Conservation (phyloP, 2,888 invertebrate species). For the Lasioglossum lativentre region DNA sequence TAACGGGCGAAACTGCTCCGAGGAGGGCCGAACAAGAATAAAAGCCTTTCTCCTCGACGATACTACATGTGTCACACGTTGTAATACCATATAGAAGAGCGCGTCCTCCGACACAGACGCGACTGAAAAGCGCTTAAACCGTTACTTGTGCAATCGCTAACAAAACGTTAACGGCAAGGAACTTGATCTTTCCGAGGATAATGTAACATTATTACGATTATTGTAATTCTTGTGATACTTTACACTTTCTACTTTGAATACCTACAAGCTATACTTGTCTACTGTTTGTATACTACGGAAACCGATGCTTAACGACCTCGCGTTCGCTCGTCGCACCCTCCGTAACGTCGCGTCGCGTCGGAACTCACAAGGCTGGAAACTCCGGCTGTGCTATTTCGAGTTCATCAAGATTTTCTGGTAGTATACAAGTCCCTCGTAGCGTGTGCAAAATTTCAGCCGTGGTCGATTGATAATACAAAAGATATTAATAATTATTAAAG, state of each 20-base stretch:
- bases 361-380: neutral
- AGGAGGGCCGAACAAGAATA: neutral
- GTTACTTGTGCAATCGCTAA: conserved; percentile 63
- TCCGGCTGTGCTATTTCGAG: neutral
- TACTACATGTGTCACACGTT: conserved; percentile 22
- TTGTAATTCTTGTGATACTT: conserved; percentile 83
- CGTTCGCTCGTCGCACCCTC: conserved; percentile 69
- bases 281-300: conserved; percentile 70
- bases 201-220: conserved; percentile 72
- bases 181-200: conserved; percentile 61
- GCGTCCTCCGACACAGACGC: conserved; percentile 45
- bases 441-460: neutral
- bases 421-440: neutral
- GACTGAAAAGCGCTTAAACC: conserved; percentile 60
- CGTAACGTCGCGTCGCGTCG: neutral
- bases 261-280: conserved; percentile 75
- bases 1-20: conserved; percentile 11
- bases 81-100: conserved; percentile 29
- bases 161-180: conserved; percentile 41
- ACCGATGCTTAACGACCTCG: conserved; percentile 56
- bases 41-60: conserved; percentile 27
- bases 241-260: conserved; percentile 83
- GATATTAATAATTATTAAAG: neutral
- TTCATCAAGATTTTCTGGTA: neutral
- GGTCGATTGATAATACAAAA: neutral